A percentile compares a stretch with the other conserved stretches of the same genome.
Conservation (phyloP, 2,888 invertebrate genomes). For the Subacronicta megacephala region DNA sequence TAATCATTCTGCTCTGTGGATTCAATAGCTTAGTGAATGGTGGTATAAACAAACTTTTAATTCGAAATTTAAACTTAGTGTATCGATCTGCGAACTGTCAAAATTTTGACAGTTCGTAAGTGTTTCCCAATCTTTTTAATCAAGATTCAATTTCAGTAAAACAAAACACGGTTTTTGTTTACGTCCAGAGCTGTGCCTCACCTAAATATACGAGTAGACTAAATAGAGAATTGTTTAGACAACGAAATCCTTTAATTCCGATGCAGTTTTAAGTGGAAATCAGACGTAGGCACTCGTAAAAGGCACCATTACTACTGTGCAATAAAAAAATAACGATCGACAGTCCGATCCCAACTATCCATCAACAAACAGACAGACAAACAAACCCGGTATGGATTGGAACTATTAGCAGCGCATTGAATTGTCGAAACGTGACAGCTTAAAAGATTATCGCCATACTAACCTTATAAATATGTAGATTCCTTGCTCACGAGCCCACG, state of each 20-base stretch:
- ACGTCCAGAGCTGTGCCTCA: slow-evolving; percentile 29
- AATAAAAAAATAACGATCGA: slow-evolving; percentile 73
- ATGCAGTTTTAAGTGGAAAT: slow-evolving; percentile 68
- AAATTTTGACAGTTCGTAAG: slow-evolving; percentile 41
- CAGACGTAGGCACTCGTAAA: slow-evolving; percentile 56
- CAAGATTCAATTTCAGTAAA: slow-evolving; percentile 18
- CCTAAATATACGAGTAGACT: slow-evolving; percentile 52
- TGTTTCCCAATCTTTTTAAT: slow-evolving; percentile 43
- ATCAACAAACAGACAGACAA: slow-evolving; percentile 72
- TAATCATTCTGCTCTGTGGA: slow-evolving; percentile 30
- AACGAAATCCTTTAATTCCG: slow-evolving; percentile 69
- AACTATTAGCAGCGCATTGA: slow-evolving; percentile 75
- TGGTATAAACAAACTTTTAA: slow-evolving; percentile 1
- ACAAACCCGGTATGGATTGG: slow-evolving; percentile 75
- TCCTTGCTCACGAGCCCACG: slow-evolving; percentile 23
- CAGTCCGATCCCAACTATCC: slow-evolving; percentile 52
- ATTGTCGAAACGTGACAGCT: slow-evolving; percentile 82
- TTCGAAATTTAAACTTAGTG: slow-evolving; percentile 8
- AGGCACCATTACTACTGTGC: slow-evolving; percentile 65
- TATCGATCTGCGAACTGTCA: slow-evolving; percentile 36
- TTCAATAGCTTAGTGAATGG: slow-evolving; percentile 16
- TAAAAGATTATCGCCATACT: slow-evolving; percentile 72
- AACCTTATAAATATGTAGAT: slow-evolving; percentile 64
- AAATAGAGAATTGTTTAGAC: slow-evolving; percentile 68
- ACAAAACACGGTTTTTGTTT: slow-evolving; percentile 25